These are phyloP conservation scores for Leucophenga maculata DNA, from an alignment of 2,888 invertebrate species.

Conservation along the genomic window DNA sequence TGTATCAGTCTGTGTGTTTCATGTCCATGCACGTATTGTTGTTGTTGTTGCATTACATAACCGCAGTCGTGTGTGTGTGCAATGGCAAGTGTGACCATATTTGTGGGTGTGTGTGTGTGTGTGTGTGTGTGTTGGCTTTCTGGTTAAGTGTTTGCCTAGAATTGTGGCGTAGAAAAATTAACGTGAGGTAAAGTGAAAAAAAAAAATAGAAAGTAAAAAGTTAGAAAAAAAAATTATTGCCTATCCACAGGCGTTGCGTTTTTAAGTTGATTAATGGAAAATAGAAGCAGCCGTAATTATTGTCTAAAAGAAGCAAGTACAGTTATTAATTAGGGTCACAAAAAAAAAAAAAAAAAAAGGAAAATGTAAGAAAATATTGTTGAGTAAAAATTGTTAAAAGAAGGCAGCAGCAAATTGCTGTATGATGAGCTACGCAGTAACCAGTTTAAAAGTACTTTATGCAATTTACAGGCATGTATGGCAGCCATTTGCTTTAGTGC, in stretches of 20 bases:
- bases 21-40: not conserved
- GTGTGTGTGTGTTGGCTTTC: constrained; percentile 1
- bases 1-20: not conserved
- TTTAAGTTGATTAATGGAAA: no score
- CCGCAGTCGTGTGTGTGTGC: constrained; percentile 15
- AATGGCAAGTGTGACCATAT: not conserved
- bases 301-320: not conserved
- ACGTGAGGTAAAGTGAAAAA: no score
- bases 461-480: no score
- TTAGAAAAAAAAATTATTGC: no score
- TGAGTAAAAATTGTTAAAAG: not conserved
- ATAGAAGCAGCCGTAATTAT: not conserved
- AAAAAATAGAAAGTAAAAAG: no score
- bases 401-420: no score
- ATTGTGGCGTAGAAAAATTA: constrained; percentile 10
- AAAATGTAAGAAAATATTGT: no score
- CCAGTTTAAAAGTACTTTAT: no score
- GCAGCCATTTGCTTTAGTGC: no score
- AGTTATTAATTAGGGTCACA: not conserved
- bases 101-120: not conserved
- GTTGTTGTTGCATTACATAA: constrained; percentile 12
- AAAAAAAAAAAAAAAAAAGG: no score
- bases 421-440: no score
- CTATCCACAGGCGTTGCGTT: no score
- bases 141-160: constrained; percentile 8